Base-by-base conservation (phyloP, 2,888 invertebrate genomes). In the Coleophora flavipennella region DNA sequence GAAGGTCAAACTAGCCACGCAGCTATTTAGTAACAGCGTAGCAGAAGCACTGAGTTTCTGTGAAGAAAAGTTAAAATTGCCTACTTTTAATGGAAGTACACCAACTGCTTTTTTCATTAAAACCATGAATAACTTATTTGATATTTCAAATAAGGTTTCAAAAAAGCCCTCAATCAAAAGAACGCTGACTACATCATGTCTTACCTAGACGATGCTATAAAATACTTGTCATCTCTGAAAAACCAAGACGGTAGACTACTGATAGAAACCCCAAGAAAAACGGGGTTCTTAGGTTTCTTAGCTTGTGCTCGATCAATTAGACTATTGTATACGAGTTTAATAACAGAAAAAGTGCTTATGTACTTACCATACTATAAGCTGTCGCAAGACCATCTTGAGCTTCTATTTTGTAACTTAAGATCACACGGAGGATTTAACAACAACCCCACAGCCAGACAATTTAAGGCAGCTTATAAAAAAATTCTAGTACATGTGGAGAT, bases 1-100 rank as follows among this genome's bases (percentile, higher is more conserved):
- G 45, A 49, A 53, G 9, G 53, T 52, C 0, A 53, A 53, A 36
- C 28, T 55, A 9, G 55, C 51, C 0, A 31, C 41, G 0, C 50
- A 55, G 34, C 26, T 48, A 3, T 35, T 50, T 10, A 51, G 51
- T 35, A 45, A 38, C 7, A 52, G 49, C 40, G 50, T 55, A 8
- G 36, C 51, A 3, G 28, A 31, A 1, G 42, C 44, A n/a, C 8
- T 55, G 9, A 25, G 45, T 9, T 48, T 49, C 41, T 50, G 49
- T 13, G 29, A 44, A 7, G 36, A 48, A 32, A 31, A 9, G 3
- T 20, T 49, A 37, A 46, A 49, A 40, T 14, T 47, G 4, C 13
- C 14, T 7, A 12, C 31, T 13, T 50, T 53, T 32, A 33, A 43
- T 13, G 31, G 49, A n/a, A 34, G 34, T 33, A 31, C 35, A 13